Percentiles rank a stretch among this genome's conserved stretches.
Conservation (phyloP, 30 jellyfish, hydroid and myxozoan species). For the Clytia hemisphaerica region DNA sequence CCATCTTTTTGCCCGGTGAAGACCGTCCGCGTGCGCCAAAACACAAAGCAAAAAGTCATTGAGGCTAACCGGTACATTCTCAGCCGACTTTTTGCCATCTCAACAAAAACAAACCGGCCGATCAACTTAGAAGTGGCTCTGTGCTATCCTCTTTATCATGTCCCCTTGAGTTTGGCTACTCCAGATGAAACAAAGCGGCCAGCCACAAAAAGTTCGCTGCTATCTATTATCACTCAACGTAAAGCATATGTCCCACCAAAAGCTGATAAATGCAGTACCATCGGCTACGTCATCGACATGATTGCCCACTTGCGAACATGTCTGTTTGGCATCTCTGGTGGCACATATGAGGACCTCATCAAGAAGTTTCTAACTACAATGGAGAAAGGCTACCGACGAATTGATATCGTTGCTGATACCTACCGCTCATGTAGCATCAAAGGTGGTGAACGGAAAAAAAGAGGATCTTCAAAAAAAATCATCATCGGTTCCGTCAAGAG, state of each 20-base stretch:
- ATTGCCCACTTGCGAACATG: neutral
- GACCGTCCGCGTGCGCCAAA: constrained; percentile 6
- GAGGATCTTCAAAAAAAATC: neutral
- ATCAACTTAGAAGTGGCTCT: constrained; percentile 29
- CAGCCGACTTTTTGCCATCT: constrained; percentile 23
- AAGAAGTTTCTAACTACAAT: neutral
- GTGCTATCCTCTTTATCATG: constrained; percentile 29
- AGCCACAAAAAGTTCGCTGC: constrained; percentile 32
- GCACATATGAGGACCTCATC: constrained; percentile 32
- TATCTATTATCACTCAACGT: neutral
- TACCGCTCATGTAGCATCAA: constrained; percentile 22
- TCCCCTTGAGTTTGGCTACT: constrained; percentile 32
- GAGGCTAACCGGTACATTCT: constrained; percentile 39
- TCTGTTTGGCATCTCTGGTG: neutral
- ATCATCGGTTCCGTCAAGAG: neutral
- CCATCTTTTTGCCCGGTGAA: constrained; percentile 15
- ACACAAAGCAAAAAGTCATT: constrained; percentile 8
- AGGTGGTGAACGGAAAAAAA: neutral
- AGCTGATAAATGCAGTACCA: neutral
- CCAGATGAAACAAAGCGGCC: constrained; percentile 42
- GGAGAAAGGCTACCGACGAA: constrained; percentile 23
- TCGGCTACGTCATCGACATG: neutral
- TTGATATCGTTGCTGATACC: constrained; percentile 42
- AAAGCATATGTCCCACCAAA: neutral
- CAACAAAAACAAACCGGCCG: constrained; percentile 19